phyloP scores from a whole-genome alignment of 2,113 vertebrate genomes.

The Channa argus region DNA sequence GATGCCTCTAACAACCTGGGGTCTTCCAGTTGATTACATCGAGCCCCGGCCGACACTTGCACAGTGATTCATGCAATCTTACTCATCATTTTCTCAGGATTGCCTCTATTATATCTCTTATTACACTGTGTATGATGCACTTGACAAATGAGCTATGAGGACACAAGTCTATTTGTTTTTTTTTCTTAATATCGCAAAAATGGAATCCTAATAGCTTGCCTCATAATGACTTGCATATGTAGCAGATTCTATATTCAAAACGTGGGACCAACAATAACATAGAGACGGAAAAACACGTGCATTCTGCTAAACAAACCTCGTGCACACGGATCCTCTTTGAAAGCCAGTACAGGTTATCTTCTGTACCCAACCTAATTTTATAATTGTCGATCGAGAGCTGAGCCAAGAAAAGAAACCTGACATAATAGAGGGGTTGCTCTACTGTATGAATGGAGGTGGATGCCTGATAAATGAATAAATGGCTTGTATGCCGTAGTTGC shows the following conservation, averaged over 20 bases:
- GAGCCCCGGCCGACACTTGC: constrained; percentile 3
- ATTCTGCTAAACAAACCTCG: constrained; percentile 6
- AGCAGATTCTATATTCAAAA: too few species aligned
- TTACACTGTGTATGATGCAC: constrained; percentile 15
- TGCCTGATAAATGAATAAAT: constrained; percentile 7
- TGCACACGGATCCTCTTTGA: constrained; percentile 25
- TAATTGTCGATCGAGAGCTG: constrained; percentile 22
- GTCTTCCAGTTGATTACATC: constrained; percentile 52
- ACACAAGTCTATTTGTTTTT: constrained; percentile 1
- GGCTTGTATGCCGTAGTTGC: too few species aligned
- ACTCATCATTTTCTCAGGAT: constrained; percentile 52
- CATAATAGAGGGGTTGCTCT: constrained; percentile 8
- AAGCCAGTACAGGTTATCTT: constrained; percentile 10
- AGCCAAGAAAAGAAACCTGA: constrained; percentile 5
- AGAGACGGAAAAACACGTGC: not conserved
- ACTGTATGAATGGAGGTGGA: constrained; percentile 2
- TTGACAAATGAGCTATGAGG: constrained; percentile 19
- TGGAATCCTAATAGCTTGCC: too few species aligned
- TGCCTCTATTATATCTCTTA: constrained; percentile 49
- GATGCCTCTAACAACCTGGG: constrained; percentile 18
- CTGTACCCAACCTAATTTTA: constrained; percentile 16
- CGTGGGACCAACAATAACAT: too few species aligned
- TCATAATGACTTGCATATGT: not conserved
- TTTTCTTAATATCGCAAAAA: not conserved
- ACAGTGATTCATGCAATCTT: constrained; percentile 53